phyloP scores from a whole-genome alignment of 1,140 invertebrate genomes.

The Drosophila punjabiensis region DNA sequence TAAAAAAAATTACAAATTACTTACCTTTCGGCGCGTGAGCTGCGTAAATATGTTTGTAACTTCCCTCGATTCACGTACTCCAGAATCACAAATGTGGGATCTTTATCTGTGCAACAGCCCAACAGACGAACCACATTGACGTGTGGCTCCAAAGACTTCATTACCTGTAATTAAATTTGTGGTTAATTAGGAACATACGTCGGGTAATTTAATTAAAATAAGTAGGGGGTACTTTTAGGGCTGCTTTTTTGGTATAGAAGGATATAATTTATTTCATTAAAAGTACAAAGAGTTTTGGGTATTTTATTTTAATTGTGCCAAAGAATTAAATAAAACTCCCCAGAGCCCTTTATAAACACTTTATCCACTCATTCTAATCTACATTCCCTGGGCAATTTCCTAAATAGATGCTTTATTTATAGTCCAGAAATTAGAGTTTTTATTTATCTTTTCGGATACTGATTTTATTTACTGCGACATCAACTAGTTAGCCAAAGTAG shows the following conservation, averaged over 20 bases:
- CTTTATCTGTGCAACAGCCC: conserved; percentile 96
- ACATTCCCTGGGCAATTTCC: background rate
- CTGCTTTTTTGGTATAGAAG: background rate
- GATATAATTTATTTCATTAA: background rate
- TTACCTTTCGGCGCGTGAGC: conserved; percentile 90
- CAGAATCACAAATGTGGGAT: conserved; percentile 97
- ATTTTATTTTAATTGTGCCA: too few relatives aligned
- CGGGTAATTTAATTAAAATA: background rate
- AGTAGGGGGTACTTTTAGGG: too few relatives aligned
- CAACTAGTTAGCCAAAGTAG: conserved; percentile 20
- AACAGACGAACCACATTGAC: conserved; percentile 95
- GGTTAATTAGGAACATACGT: background rate
- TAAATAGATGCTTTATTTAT: background rate
- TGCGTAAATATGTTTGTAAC: conserved; percentile 95
- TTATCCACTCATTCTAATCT: background rate
- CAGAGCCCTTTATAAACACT: background rate
- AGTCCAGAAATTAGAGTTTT: background rate
- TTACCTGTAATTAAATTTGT: conserved; percentile 86
- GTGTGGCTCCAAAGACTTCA: conserved; percentile 96
- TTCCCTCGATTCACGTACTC: conserved; percentile 97
- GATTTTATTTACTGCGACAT: conserved; percentile 22
- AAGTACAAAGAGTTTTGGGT: too few relatives aligned
- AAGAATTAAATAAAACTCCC: background rate
- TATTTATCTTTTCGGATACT: conserved; percentile 31
- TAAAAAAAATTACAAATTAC: too few relatives aligned